phyloP scores from a whole-genome alignment of 2,888 invertebrate species.

The Cataglyphis cursor region DNA sequence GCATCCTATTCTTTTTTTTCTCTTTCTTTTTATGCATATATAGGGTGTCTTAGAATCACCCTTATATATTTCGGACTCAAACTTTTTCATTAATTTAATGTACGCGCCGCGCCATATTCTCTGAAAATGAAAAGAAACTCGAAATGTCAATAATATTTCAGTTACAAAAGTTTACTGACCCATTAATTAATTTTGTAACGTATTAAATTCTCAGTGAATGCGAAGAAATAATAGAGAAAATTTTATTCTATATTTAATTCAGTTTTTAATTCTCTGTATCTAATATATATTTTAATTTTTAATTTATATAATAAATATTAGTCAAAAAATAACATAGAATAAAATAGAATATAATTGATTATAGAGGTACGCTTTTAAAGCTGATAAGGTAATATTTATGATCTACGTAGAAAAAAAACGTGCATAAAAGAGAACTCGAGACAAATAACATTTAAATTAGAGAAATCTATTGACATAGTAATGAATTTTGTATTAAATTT shows the following conservation, averaged over 20 bases:
- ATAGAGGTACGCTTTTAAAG: neutral
- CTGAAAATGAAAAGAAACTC: neutral
- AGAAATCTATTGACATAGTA: neutral
- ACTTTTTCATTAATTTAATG: neutral
- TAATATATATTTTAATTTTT: neutral
- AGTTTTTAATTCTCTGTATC: neutral
- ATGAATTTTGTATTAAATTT: neutral
- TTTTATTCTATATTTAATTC: neutral
- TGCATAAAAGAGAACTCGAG: neutral
- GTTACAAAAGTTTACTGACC: neutral
- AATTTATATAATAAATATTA: conserved; percentile 3
- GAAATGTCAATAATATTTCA: neutral
- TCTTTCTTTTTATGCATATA: neutral
- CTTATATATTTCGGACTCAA: neutral
- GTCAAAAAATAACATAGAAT: neutral
- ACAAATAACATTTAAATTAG: neutral
- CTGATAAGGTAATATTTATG: neutral
- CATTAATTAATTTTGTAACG: neutral
- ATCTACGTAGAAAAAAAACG: neutral
- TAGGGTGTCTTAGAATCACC: neutral
- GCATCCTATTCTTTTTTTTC: conserved; percentile 7
- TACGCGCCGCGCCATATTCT: neutral
- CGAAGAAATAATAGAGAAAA: neutral
- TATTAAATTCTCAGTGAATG: neutral
- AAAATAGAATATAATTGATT: neutral